These are phyloP conservation scores for Stomorhina lunata DNA, from an alignment of 2,888 invertebrate genomes.

Conservation along the genomic window DNA sequence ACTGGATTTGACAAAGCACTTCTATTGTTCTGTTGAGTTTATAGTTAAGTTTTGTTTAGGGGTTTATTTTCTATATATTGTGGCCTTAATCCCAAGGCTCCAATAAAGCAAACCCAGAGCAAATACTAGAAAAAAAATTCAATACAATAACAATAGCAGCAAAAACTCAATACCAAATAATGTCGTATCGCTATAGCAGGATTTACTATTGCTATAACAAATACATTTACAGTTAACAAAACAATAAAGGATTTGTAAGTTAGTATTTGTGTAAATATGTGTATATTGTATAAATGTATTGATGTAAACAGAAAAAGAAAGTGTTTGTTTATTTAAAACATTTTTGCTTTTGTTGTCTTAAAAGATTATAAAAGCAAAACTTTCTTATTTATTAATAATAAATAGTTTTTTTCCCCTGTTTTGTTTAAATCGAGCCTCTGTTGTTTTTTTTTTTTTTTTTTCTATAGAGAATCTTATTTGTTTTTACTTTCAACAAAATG, in stretches of 20 bases:
- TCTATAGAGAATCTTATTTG: not conserved
- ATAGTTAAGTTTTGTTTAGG: too few species aligned
- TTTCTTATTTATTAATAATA: slow-evolving; percentile 24
- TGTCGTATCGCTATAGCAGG: not conserved
- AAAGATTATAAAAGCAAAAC: slow-evolving; percentile 15
- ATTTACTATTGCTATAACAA: not conserved
- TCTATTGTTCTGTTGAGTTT: too few species aligned
- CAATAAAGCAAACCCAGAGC: slow-evolving; percentile 48
- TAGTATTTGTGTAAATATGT: not conserved
- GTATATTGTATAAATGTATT: not conserved
- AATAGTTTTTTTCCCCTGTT: not conserved
- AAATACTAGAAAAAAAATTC: slow-evolving; percentile 28
- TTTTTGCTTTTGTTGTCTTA: not conserved
- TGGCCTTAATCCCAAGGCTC: slow-evolving; percentile 63
- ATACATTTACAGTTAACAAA: not conserved
- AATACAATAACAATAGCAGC: slow-evolving; percentile 48
- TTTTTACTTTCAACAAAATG: not conserved
- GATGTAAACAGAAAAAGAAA: slow-evolving; percentile 1
- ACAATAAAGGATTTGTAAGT: not conserved
- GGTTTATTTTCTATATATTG: slow-evolving; percentile 58
- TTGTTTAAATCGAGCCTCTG: too few species aligned
- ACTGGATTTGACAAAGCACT: slow-evolving; percentile 44
- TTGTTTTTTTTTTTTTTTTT: too few species aligned
- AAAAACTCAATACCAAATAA: slow-evolving; percentile 27
- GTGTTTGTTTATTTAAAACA: slow-evolving; percentile 24